Conservation (phyloP, 1,140 invertebrate genomes). For the Drosophila micromelanica region DNA sequence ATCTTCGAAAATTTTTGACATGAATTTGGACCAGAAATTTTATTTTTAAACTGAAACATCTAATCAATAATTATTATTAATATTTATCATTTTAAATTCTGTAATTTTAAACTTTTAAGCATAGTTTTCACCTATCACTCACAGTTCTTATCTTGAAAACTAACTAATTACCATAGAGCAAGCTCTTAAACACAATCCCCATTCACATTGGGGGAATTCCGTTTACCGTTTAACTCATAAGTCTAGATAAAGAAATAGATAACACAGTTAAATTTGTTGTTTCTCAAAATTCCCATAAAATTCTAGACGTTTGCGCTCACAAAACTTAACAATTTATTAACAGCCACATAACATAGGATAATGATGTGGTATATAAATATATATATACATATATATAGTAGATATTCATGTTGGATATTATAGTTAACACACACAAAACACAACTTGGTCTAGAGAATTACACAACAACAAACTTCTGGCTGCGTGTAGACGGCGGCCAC, state of each 20-base stretch:
- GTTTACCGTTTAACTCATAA: neutral
- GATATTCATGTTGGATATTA: slow-evolving; percentile 16
- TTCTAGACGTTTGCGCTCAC: slow-evolving; percentile 17
- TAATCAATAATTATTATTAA: too few relatives aligned
- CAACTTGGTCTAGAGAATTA: slow-evolving; percentile 8
- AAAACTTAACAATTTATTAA: slow-evolving; percentile 53
- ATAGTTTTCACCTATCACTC: too few relatives aligned
- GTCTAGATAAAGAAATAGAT: neutral
- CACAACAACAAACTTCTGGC: slow-evolving; percentile 44
- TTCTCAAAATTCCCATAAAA: neutral
- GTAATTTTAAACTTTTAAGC: too few relatives aligned
- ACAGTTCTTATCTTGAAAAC: neutral
- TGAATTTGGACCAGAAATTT: too few relatives aligned
- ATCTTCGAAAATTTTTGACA: too few relatives aligned
- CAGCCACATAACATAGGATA: slow-evolving; percentile 9
- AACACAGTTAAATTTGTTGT: neutral
- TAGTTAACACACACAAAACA: slow-evolving; percentile 5
- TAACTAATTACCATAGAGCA: neutral
- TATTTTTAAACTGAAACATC: too few relatives aligned
- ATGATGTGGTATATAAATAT: neutral
- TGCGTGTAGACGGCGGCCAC: slow-evolving; percentile 32
- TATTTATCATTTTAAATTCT: too few relatives aligned
- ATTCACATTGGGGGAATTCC: neutral
- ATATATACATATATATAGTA: neutral
- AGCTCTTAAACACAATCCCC: neutral